phyloP scores from a whole-genome alignment of 1,140 invertebrate species.

The Drosophila subobscura region DNA sequence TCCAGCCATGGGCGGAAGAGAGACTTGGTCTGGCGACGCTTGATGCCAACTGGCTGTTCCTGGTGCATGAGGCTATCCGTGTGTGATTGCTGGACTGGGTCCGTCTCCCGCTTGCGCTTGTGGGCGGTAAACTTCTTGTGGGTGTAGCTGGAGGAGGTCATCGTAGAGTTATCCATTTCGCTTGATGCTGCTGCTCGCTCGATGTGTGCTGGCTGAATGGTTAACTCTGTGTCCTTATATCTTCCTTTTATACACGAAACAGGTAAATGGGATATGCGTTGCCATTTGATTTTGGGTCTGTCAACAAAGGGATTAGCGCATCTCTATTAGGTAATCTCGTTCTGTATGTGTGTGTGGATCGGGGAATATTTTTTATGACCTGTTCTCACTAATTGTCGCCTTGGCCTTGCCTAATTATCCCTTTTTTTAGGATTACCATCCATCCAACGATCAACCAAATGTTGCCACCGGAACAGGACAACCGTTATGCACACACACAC shows the following conservation, averaged over 20 bases:
- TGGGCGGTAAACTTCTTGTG: conserved; percentile 58
- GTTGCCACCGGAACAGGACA: conserved; percentile 62
- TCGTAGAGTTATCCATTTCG: conserved; percentile 18
- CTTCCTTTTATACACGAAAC: conserved; percentile 59
- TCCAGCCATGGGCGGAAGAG: conserved; percentile 66
- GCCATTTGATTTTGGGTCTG: conserved; percentile 9
- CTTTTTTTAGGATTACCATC: conserved; percentile 39
- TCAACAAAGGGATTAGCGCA: conserved; percentile 65
- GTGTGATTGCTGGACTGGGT: conserved; percentile 23
- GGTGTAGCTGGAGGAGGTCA: conserved; percentile 27
- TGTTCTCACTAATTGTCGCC: conserved; percentile 41
- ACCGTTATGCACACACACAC: conserved; percentile 8
- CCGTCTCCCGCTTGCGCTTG: conserved; percentile 56
- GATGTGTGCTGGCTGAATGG: conserved; percentile 59
- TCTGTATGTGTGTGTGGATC: conserved; percentile 2
- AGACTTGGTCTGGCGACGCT: conserved; percentile 43
- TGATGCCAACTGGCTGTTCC: background rate
- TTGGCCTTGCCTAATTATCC: conserved; percentile 22
- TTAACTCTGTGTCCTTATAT: conserved; percentile 31
- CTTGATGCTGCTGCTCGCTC: conserved; percentile 37
- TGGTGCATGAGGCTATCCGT: conserved; percentile 20
- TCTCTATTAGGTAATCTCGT: conserved; percentile 50
- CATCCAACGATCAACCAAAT: conserved; percentile 20
- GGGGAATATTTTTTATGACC: conserved; percentile 46
- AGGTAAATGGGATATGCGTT: conserved; percentile 44